Evolutionary conservation across 2,797 vertebrate species (phyloP), one percentile per base, ranked within the genome.

Genomic region (Coluber constrictor): DNA sequence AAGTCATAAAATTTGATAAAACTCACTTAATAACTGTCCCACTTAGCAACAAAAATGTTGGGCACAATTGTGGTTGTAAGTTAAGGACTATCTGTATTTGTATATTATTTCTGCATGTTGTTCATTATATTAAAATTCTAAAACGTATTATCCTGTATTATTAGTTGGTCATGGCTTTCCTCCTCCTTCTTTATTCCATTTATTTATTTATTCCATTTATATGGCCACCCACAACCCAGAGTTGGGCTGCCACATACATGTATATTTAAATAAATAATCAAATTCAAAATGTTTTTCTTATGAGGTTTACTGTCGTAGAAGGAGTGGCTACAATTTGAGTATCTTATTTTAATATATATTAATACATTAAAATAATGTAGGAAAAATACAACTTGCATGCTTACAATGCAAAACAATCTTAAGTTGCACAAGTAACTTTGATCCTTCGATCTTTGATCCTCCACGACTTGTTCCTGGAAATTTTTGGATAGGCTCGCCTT

Each of bases 381-480:
- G 88, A 91, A n/a, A 91, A 23, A 87, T 79, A 5, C 66, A 1
- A 57, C 47, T 63, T 92, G 90, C 16, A 93, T 94, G 86, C 98
- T 98, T 97, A 99, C 99, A 97, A 54, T 99, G 98, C 27, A 97
- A 97, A 94, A 98, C 92, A 93, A 99, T 93, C 92, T 96, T 98
- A 57, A 98, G 97, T 18, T 97, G 97, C 87, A 99, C 96, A 56
- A 97, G 94, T 83, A 99, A 97, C 94, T 98, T 99, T 51, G 47
- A n/a, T n/a, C n/a, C n/a, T n/a, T n/a, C n/a, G n/a, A n/a, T n/a
- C n/a, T n/a, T n/a, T n/a, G n/a, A 96, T 51, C 96, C 95, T 94
- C 97, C 98, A 0, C 97, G 97, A 94, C 96, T 98, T 93, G 96
- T 94, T 91, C 97, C 96, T 0, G 98, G 98, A 94, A 99, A 98